Base-by-base conservation (phyloP, 2,888 invertebrate species). In the Embidobia sp. region DNA sequence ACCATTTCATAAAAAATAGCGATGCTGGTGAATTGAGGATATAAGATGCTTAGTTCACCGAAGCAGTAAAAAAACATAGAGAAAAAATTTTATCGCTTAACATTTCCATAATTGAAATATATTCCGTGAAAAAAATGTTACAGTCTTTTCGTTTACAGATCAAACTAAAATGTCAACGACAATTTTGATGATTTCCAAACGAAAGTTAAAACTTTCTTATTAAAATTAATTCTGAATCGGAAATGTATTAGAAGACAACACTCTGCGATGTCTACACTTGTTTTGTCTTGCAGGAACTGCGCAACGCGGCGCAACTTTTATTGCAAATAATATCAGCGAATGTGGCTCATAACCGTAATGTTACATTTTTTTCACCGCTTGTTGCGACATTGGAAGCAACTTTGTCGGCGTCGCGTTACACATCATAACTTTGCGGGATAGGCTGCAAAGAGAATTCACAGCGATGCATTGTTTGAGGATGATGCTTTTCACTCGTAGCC, bases 361-460 rank as follows among this genome's bases (percentile, higher is more conserved):
- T 27, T 59, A 66, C 57, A 49, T 49, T 63, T 63, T 67, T 75
- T 61, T 48, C 57, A 19, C 22, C 13, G 40, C 29, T 37, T 69
- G 53, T 69, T 64, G 63, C 69, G 16, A 76, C 64, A 70, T 76
- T 59, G 57, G 49, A 70, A 64, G 76, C 49, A 69, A 64, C 57
- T 76, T 76, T 51, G 69, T 70, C 64, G 57, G 49, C 57, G 37
- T 66, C 66, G 66, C 51, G 42, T 69, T 69, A 57, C 64, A 66
- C 64, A 37, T 66, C 64, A 70, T 64, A 76, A 70, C 48, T 76
- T 66, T 31, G 18, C 53, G 29, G 48, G 69, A 63, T 49, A 57
- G 76, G 59, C 53, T 42, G 48, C 55, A 48, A 76, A 64, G 49
- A 44, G 57, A 76, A 70, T 76, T 69, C 70, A 64, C 76, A 63